Percentiles rank a stretch among this genome's conserved stretches.
Conservation (phyloP, 92 coral and sea anemone species). For the Actinernus sp. region DNA sequence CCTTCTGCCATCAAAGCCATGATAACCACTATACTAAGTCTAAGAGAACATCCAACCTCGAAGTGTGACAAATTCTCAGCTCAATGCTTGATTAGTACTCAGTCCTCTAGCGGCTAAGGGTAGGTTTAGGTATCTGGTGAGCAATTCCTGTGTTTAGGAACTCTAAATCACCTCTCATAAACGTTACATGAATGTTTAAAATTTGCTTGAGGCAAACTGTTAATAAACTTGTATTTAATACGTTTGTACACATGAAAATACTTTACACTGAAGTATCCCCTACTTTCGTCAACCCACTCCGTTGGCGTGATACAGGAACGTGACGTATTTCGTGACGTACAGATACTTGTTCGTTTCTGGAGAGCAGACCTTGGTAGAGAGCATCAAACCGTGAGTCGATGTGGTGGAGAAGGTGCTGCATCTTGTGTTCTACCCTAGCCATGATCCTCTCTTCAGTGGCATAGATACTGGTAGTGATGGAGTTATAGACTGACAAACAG, state of each 20-base stretch:
- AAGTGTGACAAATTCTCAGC: too few species aligned
- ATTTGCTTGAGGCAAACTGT: too few species aligned
- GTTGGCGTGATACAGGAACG: conserved; percentile 14
- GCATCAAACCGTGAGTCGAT: conserved; percentile 85
- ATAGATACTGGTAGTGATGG: conserved; percentile 93
- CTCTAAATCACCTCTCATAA: too few species aligned
- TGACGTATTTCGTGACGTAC: conserved; percentile 19
- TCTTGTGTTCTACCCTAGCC: conserved; percentile 83
- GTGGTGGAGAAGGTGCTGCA: conserved; percentile 79
- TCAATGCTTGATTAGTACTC: too few species aligned
- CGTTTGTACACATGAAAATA: neutral
- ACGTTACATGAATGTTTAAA: too few species aligned
- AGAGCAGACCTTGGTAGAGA: conserved; percentile 59
- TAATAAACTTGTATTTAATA: too few species aligned
- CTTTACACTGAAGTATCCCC: conserved; percentile 66
- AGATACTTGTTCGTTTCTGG: conserved; percentile 61
- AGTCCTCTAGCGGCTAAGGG: too few species aligned
- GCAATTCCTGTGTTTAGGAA: too few species aligned
- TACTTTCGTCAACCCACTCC: conserved; percentile 30
- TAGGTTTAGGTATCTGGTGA: too few species aligned
- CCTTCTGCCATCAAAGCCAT: too few species aligned
- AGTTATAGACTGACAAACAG: conserved; percentile 92
- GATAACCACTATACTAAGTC: too few species aligned
- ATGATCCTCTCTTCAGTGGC: conserved; percentile 96
- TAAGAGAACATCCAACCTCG: too few species aligned